A percentile compares a stretch with the other conserved stretches of the same genome.
These are phyloP conservation scores for Trissolcus japonicus DNA, from an alignment of 2,888 invertebrate species.

Conservation along the genomic window DNA sequence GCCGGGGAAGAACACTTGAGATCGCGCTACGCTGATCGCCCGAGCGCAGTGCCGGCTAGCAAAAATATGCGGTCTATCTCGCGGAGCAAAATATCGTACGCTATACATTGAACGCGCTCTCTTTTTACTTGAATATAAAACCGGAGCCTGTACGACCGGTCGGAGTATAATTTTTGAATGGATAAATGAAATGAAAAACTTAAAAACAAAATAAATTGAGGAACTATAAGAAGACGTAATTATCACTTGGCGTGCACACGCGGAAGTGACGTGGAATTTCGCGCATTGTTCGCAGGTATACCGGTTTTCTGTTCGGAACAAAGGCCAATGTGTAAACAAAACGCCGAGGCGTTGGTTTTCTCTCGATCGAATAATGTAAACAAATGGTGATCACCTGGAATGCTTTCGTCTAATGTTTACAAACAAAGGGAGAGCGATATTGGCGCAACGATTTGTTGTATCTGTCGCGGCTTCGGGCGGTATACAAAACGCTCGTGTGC, in stretches of 20 bases:
- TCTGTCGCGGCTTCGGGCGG: slow-evolving; percentile 33
- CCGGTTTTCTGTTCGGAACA: background rate
- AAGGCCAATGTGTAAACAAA: slow-evolving; percentile 3
- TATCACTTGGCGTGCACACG: slow-evolving; percentile 3
- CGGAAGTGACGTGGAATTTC: background rate
- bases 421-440: slow-evolving; percentile 23
- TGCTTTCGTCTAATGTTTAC: slow-evolving; percentile 22
- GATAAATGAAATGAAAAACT: too few relatives aligned
- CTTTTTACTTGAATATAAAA: slow-evolving; percentile 20
- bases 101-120: slow-evolving; percentile 29
- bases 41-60: slow-evolving; percentile 44
- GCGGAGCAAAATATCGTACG: slow-evolving; percentile 34
- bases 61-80: slow-evolving; percentile 37
- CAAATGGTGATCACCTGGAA: slow-evolving; percentile 4
- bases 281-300: background rate
- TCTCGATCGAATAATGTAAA: slow-evolving; percentile 2
- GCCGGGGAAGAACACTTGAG: slow-evolving; percentile 39
- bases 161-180: background rate
- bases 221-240: slow-evolving; percentile 11
- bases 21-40: slow-evolving; percentile 47
- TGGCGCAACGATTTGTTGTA: slow-evolving; percentile 27
- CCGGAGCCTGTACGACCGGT: slow-evolving; percentile 4
- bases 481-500: slow-evolving; percentile 35
- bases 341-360: background rate
- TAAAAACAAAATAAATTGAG: slow-evolving; percentile 16